Evolutionary conservation across 2,797 vertebrate genomes (phyloP), one percentile per base, ranked within the genome.

Genomic region (Tadarida brasiliensis): DNA sequence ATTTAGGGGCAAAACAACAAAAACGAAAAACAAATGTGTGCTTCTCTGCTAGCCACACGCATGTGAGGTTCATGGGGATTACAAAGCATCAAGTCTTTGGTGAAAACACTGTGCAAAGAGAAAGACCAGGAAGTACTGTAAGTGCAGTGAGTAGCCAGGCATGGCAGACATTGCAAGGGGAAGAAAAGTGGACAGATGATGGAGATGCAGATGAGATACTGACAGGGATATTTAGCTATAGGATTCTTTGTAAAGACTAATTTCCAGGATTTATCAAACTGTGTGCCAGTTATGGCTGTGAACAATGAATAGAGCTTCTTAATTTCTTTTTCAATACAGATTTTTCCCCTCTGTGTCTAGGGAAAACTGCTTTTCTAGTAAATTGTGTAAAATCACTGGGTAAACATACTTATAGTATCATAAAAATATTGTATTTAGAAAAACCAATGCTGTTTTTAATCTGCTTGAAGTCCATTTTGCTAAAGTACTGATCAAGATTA

Each of bases 401-500:
- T 26, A 91, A 93, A 91, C 4, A 47, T 24, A 81, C 54, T 63
- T 84, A 91, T 49, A 12, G 11, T 19, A 56, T 22, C 63, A 63
- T 10, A 57, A 61, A 92, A 87, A 89, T 61, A 85, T 10, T 61
- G 9, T 81, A 81, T 35, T 54, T 80, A 39, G 35, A 84, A 57
- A 95, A 96, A 88, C n/a, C 47, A 85, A 80, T 61, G 65, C 16
- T 71, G 5, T n/a, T 90, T 90, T 92, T 61, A 17, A 83, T 68
- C 33, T 71, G 9, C 28, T 80, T 88, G 24, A 87, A 28, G 39
- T 63, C 49, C 12, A 8, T 35, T 90, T 94, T 94, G 11, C 39
- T 70, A 30, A 91, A 94, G 63, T n/a, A 70, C 49, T 20, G 22
- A 28, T 94, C 68, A 94, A 86, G 67, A 93, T 78, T 82, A 90